These are phyloP conservation scores for Chloroclystis v-ata DNA, from an alignment of 2,888 invertebrate species.

Conservation along the genomic window DNA sequence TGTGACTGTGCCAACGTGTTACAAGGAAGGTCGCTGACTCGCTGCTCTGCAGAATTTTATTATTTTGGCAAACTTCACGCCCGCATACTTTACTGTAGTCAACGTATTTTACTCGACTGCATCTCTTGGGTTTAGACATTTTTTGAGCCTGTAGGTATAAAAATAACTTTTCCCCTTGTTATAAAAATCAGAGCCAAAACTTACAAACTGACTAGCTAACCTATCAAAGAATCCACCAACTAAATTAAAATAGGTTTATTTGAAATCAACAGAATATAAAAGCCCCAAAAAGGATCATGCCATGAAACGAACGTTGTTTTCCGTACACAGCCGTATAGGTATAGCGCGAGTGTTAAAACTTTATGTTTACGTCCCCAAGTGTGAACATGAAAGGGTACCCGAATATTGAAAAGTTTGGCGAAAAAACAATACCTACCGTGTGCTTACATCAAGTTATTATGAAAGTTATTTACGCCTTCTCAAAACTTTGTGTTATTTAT, in stretches of 20 bases:
- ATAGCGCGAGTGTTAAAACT: background rate
- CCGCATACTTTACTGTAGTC: background rate
- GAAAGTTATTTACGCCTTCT: constrained; percentile 2
- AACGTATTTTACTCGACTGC: background rate
- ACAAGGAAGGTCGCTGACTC: background rate
- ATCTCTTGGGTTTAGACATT: background rate
- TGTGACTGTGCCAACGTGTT: constrained; percentile 1
- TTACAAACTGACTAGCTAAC: no score
- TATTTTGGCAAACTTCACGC: background rate
- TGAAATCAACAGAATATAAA: no score
- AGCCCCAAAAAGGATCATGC: no score
- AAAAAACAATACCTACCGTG: constrained; percentile 8
- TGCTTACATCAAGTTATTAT: constrained; percentile 4
- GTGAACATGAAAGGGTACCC: background rate
- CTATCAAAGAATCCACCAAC: no score
- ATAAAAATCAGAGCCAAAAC: no score
- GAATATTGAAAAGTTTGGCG: constrained; percentile 9
- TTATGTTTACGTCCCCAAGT: background rate
- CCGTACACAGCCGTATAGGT: no score
- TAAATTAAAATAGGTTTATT: no score
- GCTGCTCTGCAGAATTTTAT: background rate
- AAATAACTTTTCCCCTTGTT: no score
- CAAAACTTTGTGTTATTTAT: constrained; percentile 1
- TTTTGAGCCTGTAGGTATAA: no score
- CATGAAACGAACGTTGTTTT: no score